phyloP scores from a whole-genome alignment of 2,797 vertebrate species.

The Crypturellus tataupa region DNA sequence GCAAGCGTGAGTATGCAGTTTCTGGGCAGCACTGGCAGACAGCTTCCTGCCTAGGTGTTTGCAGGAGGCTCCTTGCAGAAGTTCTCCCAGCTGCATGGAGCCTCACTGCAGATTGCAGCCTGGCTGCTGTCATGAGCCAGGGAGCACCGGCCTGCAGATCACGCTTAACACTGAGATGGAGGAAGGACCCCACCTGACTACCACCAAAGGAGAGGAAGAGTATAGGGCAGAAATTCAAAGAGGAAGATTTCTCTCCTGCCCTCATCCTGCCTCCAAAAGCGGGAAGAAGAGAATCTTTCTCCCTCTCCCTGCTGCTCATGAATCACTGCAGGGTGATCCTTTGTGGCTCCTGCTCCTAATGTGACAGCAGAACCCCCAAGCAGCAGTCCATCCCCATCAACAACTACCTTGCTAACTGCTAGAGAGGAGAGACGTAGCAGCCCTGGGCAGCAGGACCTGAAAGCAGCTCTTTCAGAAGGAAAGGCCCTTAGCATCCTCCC shows the following conservation, averaged over 20 bases:
- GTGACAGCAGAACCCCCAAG: background rate
- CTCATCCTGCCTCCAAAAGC: background rate
- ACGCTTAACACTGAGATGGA: background rate
- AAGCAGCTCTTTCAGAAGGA: background rate
- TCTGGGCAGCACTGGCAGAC: background rate
- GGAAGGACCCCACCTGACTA: background rate
- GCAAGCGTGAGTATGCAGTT: slow-evolving; percentile 46
- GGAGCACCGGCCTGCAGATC: background rate
- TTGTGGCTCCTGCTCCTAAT: background rate
- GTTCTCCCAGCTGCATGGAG: background rate
- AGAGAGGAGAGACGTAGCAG: background rate
- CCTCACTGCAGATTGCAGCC: slow-evolving; percentile 35
- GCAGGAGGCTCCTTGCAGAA: slow-evolving; percentile 43
- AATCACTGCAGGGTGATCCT: background rate
- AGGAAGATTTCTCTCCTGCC: background rate
- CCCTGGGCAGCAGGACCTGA: background rate
- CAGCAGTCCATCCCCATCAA: background rate
- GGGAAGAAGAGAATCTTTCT: background rate
- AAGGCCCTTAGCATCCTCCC: background rate
- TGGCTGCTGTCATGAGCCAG: background rate
- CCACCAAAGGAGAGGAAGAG: background rate
- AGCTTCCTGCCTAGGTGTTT: background rate
- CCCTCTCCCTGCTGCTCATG: background rate
- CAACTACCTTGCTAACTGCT: background rate
- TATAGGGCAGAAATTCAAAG: background rate